These are phyloP conservation scores for Dryoscopus gambensis DNA, from an alignment of 2,113 vertebrate species.

Conservation along the genomic window DNA sequence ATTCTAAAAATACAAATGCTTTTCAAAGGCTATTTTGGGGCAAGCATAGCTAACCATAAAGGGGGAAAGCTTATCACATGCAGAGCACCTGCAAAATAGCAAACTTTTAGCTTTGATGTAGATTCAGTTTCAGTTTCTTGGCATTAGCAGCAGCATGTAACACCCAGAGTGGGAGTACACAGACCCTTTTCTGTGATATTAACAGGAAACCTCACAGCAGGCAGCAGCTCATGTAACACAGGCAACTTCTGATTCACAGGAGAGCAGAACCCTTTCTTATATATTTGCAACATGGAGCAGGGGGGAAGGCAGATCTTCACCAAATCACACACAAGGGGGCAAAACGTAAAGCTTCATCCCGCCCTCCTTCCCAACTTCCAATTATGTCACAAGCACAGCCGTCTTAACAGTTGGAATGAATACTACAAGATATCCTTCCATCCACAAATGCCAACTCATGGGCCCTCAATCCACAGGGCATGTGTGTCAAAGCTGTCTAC, in stretches of 20 bases:
- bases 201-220: constrained; percentile 48
- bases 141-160: neutral
- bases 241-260: neutral
- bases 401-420: neutral
- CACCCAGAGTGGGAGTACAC: neutral
- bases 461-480: neutral
- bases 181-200: constrained; percentile 28
- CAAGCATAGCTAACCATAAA: neutral
- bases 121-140: constrained; percentile 42
- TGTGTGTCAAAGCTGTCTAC: neutral
- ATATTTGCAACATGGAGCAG: neutral
- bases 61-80: neutral
- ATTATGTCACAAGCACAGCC: neutral
- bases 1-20: neutral
- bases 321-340: neutral
- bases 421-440: neutral
- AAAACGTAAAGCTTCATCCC: neutral
- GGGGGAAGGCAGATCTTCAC: neutral
- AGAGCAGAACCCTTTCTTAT: neutral
- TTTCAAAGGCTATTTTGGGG: neutral
- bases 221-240: neutral
- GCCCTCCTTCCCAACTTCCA: neutral
- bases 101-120: neutral
- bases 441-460: neutral
- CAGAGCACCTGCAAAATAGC: neutral